Base-by-base conservation (phyloP, 2,113 vertebrate genomes). In the Orycteropus afer region DNA sequence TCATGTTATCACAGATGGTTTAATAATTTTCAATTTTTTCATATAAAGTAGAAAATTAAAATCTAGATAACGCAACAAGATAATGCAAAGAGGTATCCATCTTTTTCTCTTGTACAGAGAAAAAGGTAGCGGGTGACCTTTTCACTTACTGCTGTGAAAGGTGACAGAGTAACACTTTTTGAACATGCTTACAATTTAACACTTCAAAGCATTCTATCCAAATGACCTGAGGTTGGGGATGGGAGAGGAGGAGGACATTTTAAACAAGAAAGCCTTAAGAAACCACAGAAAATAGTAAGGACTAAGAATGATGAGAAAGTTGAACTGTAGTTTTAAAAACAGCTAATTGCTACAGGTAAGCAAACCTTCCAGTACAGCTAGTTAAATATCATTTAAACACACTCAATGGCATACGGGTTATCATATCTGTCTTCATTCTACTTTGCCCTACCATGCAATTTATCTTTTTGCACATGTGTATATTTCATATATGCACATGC, bases 401-500 rank as follows among this genome's bases (percentile, higher is more conserved):
- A 45, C 23, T 42, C 49, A 67, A 1, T 0, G 71, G 45, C 40
- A 71, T 59, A 23, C 27, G 9, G 5, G 76, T 79, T 91, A 86
- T 86, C 15, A 91, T 3, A 69, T 88, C 47, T 83, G 14, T n/a
- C 45, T 86, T 17, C 32, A 63, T 53, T 90, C 84, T 59, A 84
- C 47, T 93, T 79, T 49, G 27, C 74, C 51, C 92, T n/a, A 40
- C 32, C 94, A 71, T 63, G 82, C 90, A 94, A 67, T 27, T 23
- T 89, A 77, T 18, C 76, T 79, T 79, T 88, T 63, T 49, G 23
- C 86, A 13, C 23, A 5, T 27, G n/a, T 23, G 12, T 34, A 2
- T n/a, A 25, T 69, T 90, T 94, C 74, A 73, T 78, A 89, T 86
- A 93, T 49, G 93, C 27, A 83, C 85, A 95, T 93, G 96, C 93